Evolutionary conservation across 2,888 invertebrate species (phyloP).

Genomic region (Macrostomum cliftonense): DNA sequence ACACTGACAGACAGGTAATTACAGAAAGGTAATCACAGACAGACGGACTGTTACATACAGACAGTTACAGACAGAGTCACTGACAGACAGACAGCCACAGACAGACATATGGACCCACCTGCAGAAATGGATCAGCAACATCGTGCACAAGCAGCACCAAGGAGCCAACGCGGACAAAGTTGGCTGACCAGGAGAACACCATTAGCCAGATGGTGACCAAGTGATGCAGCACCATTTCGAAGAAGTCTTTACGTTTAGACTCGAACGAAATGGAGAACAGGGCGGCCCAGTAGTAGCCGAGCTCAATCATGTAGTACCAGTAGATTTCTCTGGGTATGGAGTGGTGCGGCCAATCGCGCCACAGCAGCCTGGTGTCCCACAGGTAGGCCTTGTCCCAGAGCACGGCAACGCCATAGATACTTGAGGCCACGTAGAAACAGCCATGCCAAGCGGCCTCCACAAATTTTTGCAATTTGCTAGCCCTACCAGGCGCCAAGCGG

Average conservation of each 20-base stretch:
- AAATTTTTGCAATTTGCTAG: not conserved
- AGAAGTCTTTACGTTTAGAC: slow-evolving; percentile 61
- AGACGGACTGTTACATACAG: no score
- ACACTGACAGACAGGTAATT: no score
- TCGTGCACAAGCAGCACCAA: slow-evolving; percentile 48
- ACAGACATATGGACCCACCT: not conserved
- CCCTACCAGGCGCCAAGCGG: not conserved
- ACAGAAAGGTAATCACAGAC: no score
- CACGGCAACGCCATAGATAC: slow-evolving; percentile 16
- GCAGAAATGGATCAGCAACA: slow-evolving; percentile 32
- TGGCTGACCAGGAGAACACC: slow-evolving; percentile 80
- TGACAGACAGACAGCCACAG: no score
- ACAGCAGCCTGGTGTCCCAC: no score
- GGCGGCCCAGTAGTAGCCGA: slow-evolving; percentile 83
- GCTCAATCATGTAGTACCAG: slow-evolving; percentile 92
- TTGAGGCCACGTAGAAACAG: slow-evolving; percentile 18
- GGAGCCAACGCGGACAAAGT: slow-evolving; percentile 69
- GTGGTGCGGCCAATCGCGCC: no score
- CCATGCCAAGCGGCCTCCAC: slow-evolving; percentile 11
- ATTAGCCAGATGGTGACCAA: slow-evolving; percentile 73
- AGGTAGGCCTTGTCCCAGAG: not conserved
- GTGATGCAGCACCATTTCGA: slow-evolving; percentile 96
- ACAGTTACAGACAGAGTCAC: no score
- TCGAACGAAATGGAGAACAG: slow-evolving; percentile 42
- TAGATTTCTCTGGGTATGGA: slow-evolving; percentile 48